phyloP scores from a whole-genome alignment of 2,888 invertebrate genomes.

The Macaria notata region DNA sequence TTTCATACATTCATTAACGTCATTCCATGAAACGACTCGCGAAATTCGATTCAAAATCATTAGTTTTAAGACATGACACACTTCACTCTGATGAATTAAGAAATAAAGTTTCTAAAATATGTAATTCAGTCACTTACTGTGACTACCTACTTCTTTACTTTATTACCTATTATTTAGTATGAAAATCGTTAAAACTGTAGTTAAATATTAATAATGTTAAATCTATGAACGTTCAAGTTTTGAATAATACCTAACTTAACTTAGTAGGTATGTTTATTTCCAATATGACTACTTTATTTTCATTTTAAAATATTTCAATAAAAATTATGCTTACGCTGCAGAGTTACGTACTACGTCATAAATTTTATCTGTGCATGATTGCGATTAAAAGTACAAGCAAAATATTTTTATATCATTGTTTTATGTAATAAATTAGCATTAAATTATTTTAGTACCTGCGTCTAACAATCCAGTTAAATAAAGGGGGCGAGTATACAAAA shows the following conservation, averaged over 20 bases:
- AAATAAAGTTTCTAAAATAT: too few relatives aligned
- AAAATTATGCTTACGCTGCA: background rate
- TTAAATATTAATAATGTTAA: conserved; percentile 17
- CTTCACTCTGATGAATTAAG: too few relatives aligned
- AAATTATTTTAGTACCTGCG: conserved; percentile 4
- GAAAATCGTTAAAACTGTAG: conserved; percentile 41
- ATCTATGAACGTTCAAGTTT: conserved; percentile 21
- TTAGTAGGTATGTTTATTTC: too few relatives aligned
- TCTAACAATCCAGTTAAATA: conserved; percentile 7
- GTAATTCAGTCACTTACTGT: conserved; percentile 3
- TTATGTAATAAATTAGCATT: background rate
- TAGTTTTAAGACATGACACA: too few relatives aligned
- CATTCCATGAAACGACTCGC: too few relatives aligned
- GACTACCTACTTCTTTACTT: conserved; percentile 7
- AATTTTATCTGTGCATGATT: background rate
- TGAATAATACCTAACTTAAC: background rate
- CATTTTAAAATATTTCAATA: too few relatives aligned
- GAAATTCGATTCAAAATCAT: too few relatives aligned
- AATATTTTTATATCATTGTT: conserved; percentile 7
- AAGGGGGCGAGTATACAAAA: conserved; percentile 52
- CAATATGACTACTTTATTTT: too few relatives aligned
- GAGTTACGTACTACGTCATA: conserved; percentile 12
- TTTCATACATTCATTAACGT: conserved; percentile 25
- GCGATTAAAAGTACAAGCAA: conserved; percentile 7
- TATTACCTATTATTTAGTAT: background rate